Base-by-base conservation (phyloP, 2,797 vertebrate genomes). In the Eremophila alpestris region DNA sequence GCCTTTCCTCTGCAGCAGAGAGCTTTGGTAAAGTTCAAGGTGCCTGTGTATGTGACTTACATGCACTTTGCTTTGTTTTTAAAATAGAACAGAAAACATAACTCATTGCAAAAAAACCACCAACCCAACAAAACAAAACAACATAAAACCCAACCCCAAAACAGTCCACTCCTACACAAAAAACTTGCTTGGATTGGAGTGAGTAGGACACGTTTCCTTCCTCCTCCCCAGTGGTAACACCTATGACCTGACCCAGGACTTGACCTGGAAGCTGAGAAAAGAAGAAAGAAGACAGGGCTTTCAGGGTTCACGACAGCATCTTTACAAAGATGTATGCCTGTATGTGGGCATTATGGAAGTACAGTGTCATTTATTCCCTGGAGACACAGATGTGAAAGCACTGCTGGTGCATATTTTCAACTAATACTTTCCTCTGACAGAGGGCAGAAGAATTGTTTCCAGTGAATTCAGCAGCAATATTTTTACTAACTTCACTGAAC, bases 181-280 rank as follows among this genome's bases (percentile, higher is more conserved):
- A 86, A 65, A 63, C 68, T 89, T 86, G 34, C 76, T 89, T 51
- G 69, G 82, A 56, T 20, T 55, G 60, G 55, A 93, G 78, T 32
- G 62, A 85, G 69, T 43, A 78, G 84, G 71, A 91, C 78, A 94
- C 4, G 16, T 89, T 96, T 97, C 93, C 93, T 96, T 92, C 83
- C 87, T 93, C 65, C 74, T 96, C 82, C 80, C 81, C 38, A 69
- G 88, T 78, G 86, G 78, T 82, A 84, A 95, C 86, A 90, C 83
- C 90, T 95, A 92, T 96, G 94, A 96, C 95, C 95, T 91, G 91
- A 96, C 93, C 84, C 69, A 67, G 71, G 85, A 75, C 77, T 90
- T 95, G 91, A 96, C 95, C 91, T 95, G 89, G 93, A 96, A 95
- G 91, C 80, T 93, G 85, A 60, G 54, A 75, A 80, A 94, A 90